Base-by-base conservation (phyloP, 2,797 vertebrate species). In the Argya squamiceps region DNA sequence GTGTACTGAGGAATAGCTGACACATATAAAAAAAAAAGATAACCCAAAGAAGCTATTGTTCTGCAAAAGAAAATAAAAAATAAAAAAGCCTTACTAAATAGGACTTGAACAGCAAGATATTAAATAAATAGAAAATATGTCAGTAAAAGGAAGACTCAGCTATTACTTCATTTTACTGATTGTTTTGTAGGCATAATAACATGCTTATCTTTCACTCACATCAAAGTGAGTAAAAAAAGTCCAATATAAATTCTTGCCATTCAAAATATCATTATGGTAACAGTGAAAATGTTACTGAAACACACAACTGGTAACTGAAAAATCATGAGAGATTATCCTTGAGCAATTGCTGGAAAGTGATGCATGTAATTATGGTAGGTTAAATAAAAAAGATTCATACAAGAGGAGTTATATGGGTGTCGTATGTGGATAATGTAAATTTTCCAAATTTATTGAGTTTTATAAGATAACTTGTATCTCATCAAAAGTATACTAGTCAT, bases 61-160 rank as follows among this genome's bases (percentile, higher is more conserved):
- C 8, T 49, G 30, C 12, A 64, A 91, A 91, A 49, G 3, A 10
- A 8, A 36, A 52, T 30, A 44, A 29, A 36, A 64, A 19, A 6
- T 26, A 68, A 64, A 12, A 34, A 63, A 17, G 9, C 14, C 10
- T 78, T 50, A 15, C 2, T 55, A 50, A 18, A 58, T 84, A 73
- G 10, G 14, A 53, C 6, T 80, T 85, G 44, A 75, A 50, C 19
- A 37, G 21, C 11, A 77, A 84, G 36, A 39, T 41, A 2, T 60
- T 50, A 88, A 84, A 83, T 53, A 89, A 91, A 23, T 24, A 9
- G 27, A 64, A 90, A 88, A 75, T 88, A 55, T 24, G 47, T 87
- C n/a, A 37, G 22, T 65, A 86, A 87, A 59, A 29, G 12, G 7
- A 71, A 32, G 81, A 81, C 15, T 75, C 63, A 59, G 22, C 7